Percentiles rank a stretch among this genome's conserved stretches.
phyloP scores from a whole-genome alignment of 2,888 invertebrate genomes.

The Thyatira batis region DNA sequence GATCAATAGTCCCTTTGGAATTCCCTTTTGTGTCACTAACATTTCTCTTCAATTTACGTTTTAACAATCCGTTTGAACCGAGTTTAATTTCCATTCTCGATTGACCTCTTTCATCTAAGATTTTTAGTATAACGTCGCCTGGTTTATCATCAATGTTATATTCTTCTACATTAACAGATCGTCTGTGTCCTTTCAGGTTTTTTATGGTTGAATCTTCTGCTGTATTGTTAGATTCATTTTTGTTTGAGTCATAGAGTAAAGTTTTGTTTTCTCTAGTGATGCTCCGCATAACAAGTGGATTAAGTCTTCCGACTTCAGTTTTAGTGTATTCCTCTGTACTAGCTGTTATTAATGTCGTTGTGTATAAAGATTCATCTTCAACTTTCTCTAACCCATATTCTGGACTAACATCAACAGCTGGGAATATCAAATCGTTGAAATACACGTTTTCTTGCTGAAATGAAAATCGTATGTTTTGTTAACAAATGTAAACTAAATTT shows the following conservation, averaged over 20 bases:
- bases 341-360: not conserved
- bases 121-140: slow-evolving; percentile 40
- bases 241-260: not conserved
- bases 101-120: slow-evolving; percentile 37
- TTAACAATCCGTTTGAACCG: slow-evolving; percentile 17
- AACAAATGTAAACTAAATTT: too few species aligned
- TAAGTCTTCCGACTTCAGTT: not conserved
- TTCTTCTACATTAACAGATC: slow-evolving; percentile 31
- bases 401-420: slow-evolving; percentile 3
- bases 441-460: slow-evolving; percentile 9
- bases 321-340: not conserved
- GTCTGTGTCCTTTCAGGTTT: slow-evolving; percentile 37
- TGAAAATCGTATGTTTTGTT: not conserved
- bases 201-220: not conserved
- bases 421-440: slow-evolving; percentile 4
- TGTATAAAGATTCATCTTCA: not conserved
- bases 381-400: slow-evolving; percentile 20
- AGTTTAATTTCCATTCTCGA: slow-evolving; percentile 53
- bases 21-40: slow-evolving; percentile 4
- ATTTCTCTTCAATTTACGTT: slow-evolving; percentile 10
- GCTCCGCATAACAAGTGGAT: not conserved
- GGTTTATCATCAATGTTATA: slow-evolving; percentile 12
- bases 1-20: slow-evolving; percentile 5
- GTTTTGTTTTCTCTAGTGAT: not conserved
- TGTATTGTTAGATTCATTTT: not conserved